Evolutionary conservation across 2,797 vertebrate species (phyloP).

Genomic region (Hozukius guyotensis): DNA sequence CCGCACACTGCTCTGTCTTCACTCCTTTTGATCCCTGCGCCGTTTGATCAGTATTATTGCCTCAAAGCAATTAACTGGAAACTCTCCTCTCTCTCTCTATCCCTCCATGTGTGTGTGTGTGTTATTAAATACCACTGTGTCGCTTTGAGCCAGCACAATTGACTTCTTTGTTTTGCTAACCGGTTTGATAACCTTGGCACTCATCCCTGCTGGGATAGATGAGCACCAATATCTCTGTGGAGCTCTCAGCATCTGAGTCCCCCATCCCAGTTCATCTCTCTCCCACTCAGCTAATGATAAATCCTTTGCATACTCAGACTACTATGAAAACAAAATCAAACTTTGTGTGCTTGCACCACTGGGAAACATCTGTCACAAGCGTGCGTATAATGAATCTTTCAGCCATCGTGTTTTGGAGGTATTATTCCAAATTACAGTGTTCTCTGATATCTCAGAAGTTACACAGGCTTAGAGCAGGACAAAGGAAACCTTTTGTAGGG

Average conservation of each 20-base stretch:
- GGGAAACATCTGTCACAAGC: constrained; percentile 35
- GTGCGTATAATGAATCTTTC: constrained; percentile 34
- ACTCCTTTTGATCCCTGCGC: constrained; percentile 69
- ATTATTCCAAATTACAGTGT: constrained; percentile 58
- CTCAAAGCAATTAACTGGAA: constrained; percentile 79
- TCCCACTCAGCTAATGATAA: background rate
- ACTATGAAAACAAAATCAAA: constrained; percentile 1
- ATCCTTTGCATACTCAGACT: background rate
- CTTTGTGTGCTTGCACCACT: background rate
- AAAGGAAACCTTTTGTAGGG: constrained; percentile 61
- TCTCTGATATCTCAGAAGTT: constrained; percentile 65
- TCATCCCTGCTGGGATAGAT: constrained; percentile 47
- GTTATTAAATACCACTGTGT: constrained; percentile 78
- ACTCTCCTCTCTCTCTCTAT: constrained; percentile 26
- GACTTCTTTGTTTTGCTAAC: constrained; percentile 72
- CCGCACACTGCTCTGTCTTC: constrained; percentile 60
- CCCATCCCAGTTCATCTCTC: constrained; percentile 13
- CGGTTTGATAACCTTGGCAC: constrained; percentile 64
- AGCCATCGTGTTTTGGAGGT: constrained; percentile 45
- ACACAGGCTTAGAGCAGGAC: constrained; percentile 50
- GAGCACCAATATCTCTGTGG: constrained; percentile 41
- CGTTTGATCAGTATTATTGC: constrained; percentile 76
- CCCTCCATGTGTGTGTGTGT: constrained; percentile 12
- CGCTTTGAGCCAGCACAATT: constrained; percentile 77
- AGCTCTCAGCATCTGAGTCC: constrained; percentile 1